Percentiles rank a stretch among this genome's conserved stretches.
phyloP scores from a whole-genome alignment of 2,113 vertebrate species.

The Gopherus evgoodei region DNA sequence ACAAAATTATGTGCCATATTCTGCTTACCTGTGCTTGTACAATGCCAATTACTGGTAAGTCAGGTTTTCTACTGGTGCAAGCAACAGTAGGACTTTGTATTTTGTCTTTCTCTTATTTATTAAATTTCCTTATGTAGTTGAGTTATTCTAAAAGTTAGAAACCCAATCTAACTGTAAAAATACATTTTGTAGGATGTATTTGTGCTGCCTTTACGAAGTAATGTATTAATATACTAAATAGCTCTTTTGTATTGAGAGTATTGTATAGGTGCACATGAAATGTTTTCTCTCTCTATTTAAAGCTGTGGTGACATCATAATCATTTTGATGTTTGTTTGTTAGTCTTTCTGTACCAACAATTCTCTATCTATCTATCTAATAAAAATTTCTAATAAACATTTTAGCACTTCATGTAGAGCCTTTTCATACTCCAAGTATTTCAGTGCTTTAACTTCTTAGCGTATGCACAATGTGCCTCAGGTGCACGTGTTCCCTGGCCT shows the following conservation, averaged over 20 bases:
- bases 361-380: neutral
- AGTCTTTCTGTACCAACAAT: no score
- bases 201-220: neutral
- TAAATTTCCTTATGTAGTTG: neutral
- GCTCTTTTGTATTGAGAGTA: conserved; percentile 26
- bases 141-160: no score
- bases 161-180: neutral
- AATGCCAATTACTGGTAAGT: neutral
- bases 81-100: neutral
- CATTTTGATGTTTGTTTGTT: neutral
- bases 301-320: neutral
- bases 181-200: neutral
- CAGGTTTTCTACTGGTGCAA: neutral
- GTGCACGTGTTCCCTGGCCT: no score
- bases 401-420: neutral
- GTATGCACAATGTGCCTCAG: no score
- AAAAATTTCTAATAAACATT: neutral
- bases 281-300: neutral
- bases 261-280: neutral
- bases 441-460: no score
- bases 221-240: conserved; percentile 2
- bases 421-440: no score
- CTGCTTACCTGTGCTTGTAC: neutral
- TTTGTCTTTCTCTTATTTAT: fast-evolving
- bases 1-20: neutral